Evolutionary conservation across 2,797 vertebrate species (phyloP).

Genomic region (Galaxias olidus): DNA sequence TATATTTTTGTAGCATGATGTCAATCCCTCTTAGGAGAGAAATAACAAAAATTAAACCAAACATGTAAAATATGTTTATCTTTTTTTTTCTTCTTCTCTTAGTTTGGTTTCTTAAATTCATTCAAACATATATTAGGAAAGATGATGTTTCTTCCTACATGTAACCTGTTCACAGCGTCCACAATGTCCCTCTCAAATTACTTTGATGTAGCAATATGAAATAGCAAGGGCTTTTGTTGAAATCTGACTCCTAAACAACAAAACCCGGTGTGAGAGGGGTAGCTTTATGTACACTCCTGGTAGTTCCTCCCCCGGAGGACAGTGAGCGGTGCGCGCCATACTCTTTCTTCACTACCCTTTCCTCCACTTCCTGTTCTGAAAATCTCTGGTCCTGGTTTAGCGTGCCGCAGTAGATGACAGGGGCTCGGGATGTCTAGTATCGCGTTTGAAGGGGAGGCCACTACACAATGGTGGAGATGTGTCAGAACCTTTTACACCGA

Average conservation of each 20-base stretch:
- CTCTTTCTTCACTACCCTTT: constrained; percentile 26
- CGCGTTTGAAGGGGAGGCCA: constrained; percentile 40
- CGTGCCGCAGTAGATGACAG: constrained; percentile 35
- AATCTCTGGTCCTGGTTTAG: constrained; percentile 19
- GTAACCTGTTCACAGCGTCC: constrained; percentile 56
- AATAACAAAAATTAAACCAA: constrained; percentile 57
- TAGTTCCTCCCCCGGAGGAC: constrained; percentile 35
- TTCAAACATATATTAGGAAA: constrained; percentile 27
- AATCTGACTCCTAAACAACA: constrained; percentile 66
- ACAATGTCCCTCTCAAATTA: constrained; percentile 69
- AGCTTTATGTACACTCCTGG: constrained; percentile 66
- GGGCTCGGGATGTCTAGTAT: constrained; percentile 37
- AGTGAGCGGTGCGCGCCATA: constrained; percentile 25
- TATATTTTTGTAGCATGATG: constrained; percentile 81
- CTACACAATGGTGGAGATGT: constrained; percentile 45
- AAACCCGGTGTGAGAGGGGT: constrained; percentile 49
- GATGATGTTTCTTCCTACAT: constrained; percentile 47
- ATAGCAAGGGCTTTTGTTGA: constrained; percentile 81
- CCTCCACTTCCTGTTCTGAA: constrained; percentile 12
- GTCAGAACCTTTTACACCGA: constrained; percentile 25
- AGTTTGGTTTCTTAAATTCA: constrained; percentile 36
- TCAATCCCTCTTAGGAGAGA: constrained; percentile 70
- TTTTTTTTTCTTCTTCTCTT: constrained; percentile 34
- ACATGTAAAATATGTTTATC: constrained; percentile 11
- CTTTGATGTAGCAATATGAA: constrained; percentile 83